phyloP scores from a whole-genome alignment of 1,140 invertebrate genomes.

The Frieseomelitta varia region DNA sequence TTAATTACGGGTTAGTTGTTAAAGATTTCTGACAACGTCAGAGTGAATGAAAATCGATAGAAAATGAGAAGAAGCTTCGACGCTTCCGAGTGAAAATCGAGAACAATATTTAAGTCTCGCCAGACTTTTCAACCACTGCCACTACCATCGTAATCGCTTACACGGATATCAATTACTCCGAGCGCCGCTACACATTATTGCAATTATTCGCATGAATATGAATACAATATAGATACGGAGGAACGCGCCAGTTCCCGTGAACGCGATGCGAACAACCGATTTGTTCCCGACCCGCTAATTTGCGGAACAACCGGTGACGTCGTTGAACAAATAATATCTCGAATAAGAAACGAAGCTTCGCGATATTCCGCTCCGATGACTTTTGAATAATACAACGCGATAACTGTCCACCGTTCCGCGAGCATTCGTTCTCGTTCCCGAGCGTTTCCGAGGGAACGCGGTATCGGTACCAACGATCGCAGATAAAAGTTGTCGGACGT shows the following conservation, averaged over 20 bases:
- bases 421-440: background rate
- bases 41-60: background rate
- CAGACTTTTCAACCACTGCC: background rate
- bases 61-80: background rate
- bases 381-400: slow-evolving; percentile 20
- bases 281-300: slow-evolving; percentile 29
- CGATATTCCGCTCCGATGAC: slow-evolving; percentile 21
- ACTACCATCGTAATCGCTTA: slow-evolving; percentile 41
- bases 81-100: too few relatives aligned
- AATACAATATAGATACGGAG: slow-evolving; percentile 27
- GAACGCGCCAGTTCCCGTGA: background rate
- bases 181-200: slow-evolving; percentile 39
- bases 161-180: slow-evolving; percentile 55
- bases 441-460: background rate
- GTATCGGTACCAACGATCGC: background rate
- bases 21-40: too few relatives aligned
- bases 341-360: slow-evolving; percentile 17
- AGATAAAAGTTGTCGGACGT: background rate
- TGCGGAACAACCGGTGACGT: slow-evolving; percentile 3
- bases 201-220: slow-evolving; percentile 61
- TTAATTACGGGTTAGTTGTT: too few relatives aligned
- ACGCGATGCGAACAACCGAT: background rate
- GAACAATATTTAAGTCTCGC: background rate
- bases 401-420: slow-evolving; percentile 8
- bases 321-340: slow-evolving; percentile 26